Evolutionary conservation across 2,113 vertebrate species (phyloP).

Genomic region (Orycteropus afer): DNA sequence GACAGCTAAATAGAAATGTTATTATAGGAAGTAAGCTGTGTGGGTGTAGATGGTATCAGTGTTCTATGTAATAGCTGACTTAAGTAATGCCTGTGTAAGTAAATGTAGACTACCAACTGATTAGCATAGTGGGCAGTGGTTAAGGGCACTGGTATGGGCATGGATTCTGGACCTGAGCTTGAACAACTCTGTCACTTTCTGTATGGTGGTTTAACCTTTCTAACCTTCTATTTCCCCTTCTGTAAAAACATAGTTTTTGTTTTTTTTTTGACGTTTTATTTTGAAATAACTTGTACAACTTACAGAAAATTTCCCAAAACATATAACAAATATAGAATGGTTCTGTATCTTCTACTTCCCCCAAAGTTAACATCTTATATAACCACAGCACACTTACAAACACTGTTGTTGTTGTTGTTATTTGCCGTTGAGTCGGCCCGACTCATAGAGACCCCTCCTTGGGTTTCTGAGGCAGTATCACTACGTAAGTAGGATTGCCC

Average conservation of each 20-base stretch:
- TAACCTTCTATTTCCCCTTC: neutral
- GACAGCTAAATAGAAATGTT: neutral
- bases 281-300: neutral
- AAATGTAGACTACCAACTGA: neutral
- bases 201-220: neutral
- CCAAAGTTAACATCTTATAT: neutral
- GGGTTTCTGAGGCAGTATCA: no score
- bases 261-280: neutral
- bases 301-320: neutral
- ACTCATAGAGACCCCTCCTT: no score
- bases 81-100: neutral
- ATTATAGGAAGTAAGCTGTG: neutral
- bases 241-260: neutral
- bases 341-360: neutral
- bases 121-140: neutral
- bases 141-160: neutral
- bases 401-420: no score
- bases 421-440: no score
- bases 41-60: neutral
- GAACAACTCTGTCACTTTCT: neutral
- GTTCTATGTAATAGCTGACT: neutral
- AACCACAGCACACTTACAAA: neutral
- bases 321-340: neutral
- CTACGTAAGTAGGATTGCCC: no score
- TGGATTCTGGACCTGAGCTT: neutral